Evolutionary conservation across 2,797 vertebrate species (phyloP), one percentile per base, ranked within the genome.

Genomic region (Phalanger gymnotis): DNA sequence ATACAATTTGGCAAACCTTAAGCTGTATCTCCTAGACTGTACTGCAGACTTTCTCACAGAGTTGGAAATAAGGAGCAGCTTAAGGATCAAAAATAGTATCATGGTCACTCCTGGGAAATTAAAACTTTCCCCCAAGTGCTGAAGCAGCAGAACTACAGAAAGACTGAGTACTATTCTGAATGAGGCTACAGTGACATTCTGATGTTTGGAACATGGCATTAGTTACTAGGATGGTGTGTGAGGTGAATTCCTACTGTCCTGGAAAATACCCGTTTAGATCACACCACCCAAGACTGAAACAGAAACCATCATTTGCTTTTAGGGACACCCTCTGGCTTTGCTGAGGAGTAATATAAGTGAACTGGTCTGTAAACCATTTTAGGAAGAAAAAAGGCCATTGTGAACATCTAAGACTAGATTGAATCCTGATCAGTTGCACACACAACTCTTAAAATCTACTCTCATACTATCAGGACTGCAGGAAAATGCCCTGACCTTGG

Each of bases 261-360:
- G 97, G 96, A 96, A 98, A 98, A 97, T 91, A 92, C 96, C 90
- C 28, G 90, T 96, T 97, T 93, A 94, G 91, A 97, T 95, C 95
- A 93, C 97, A 97, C 93, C 97, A n/a, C 96, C 97, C 95, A 89
- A 96, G 54, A 96, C 96, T 97, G 92, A 96, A 97, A 95, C 89
- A 95, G 97, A 97, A 97, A 96, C 96, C 96, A 90, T 91, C 95
- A 96, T 97, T 98, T 97, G 96, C 97, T 97, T 97, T 97, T 96
- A 95, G 96, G 97, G 92, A 90, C 92, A 96, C 95, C 93, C 92
- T 98, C 97, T 97, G 95, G 97, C 97, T 94, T 96, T 57, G 92
- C 91, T 73, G 95, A 95, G 89, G 92, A 95, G 90, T 92, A 87
- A 47, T 81, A 47, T 81, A 47, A 81, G n/a, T 25, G n/a, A 47